Evolutionary conservation across 2,113 vertebrate genomes (phyloP).

Genomic region (Alaudala cheleensis): DNA sequence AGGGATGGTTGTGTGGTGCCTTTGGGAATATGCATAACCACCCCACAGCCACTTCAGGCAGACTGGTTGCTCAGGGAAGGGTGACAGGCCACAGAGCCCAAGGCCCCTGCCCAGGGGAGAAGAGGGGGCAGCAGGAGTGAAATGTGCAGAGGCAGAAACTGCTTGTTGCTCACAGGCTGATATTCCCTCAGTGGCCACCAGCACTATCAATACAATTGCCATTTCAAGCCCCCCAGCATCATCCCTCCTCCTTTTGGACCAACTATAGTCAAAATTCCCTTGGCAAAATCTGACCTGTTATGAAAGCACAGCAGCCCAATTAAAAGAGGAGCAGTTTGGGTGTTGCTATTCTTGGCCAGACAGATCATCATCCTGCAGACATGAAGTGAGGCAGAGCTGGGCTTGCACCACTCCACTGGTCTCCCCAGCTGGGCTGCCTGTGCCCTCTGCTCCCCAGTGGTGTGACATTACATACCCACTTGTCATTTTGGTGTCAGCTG

Average conservation of each 20-base stretch:
- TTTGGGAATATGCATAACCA: background rate
- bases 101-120: background rate
- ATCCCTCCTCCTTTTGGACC: background rate
- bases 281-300: background rate
- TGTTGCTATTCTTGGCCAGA: background rate
- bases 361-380: background rate
- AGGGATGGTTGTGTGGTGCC: accelerated
- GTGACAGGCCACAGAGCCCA: background rate
- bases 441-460: background rate
- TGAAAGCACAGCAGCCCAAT: background rate
- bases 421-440: background rate
- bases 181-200: background rate
- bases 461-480: background rate
- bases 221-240: background rate
- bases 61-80: background rate
- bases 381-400: background rate
- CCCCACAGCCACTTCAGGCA: background rate
- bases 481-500: background rate
- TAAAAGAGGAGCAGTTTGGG: background rate
- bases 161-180: background rate
- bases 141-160: background rate
- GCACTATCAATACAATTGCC: background rate
- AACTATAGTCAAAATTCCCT: background rate
- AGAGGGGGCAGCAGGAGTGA: accelerated
- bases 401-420: background rate